Evolutionary conservation across 2,113 vertebrate species (phyloP), one percentile per base, ranked within the genome.

Genomic region (Varanus komodoensis): DNA sequence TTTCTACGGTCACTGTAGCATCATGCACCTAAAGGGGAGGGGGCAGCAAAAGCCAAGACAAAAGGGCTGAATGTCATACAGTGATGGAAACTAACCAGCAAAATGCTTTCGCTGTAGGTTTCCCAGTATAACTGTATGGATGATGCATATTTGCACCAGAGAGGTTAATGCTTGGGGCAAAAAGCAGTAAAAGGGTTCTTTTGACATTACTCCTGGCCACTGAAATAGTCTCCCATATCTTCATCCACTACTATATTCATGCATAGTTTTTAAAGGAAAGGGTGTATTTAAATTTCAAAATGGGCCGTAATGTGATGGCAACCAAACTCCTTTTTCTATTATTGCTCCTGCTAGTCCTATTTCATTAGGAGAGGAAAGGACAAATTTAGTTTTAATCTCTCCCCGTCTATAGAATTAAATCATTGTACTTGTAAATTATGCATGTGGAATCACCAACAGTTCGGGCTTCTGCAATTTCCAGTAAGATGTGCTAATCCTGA

Each of bases 401-500:
- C 93, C 90, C 71, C 94, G 93, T 96, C 87, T 68, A n/a, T 14
- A 80, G 90, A 96, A 95, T 95, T 97, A 96, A 96, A 95, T 94
- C 89, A 94, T 67, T 86, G 74, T 61, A 61, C 91, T 94, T 95
- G 92, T 94, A 95, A 97, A 95, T 97, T 94, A 96, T 94, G 91
- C 89, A 80, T 90, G 88, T 96, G 93, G 95, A 96, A 97, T 96
- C 94, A 85, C 89, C 92, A 93, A 94, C 90, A 93, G 90, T 96
- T 96, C 94, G 92, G 89, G 91, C 91, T 93, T 84, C 3, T 89
- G 83, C 89, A 87, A n/a, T 92, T 95, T 96, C 93, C 91, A 92
- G 96, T 95, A 95, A 96, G 95, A 95, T 74, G 87, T 92, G 88
- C 86, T 97, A 96, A 97, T 97, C 92, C 83, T 94, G 93, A 96